These are phyloP conservation scores for Caprella mutica DNA, from an alignment of 2,888 invertebrate genomes.

Conservation along the genomic window DNA sequence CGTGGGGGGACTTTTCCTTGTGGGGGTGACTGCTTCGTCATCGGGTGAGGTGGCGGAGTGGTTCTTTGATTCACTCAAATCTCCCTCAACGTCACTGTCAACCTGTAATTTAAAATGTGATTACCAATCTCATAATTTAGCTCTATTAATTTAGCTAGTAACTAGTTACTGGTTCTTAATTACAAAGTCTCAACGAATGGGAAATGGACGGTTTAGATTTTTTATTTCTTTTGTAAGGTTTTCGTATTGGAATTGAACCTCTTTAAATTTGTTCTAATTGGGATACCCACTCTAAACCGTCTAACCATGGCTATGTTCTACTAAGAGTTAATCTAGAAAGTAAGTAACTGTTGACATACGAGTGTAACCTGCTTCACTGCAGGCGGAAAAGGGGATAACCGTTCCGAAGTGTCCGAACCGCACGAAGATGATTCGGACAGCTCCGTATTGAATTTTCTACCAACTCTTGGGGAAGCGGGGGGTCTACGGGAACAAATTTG, in stretches of 20 bases:
- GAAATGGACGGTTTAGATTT: not conserved
- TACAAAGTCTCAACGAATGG: not conserved
- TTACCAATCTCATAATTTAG: no score
- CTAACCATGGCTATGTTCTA: not conserved
- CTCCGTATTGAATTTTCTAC: constrained; percentile 53
- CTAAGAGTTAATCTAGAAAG: not conserved
- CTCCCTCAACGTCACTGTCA: constrained; percentile 53
- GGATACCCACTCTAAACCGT: no score
- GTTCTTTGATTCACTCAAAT: constrained; percentile 48
- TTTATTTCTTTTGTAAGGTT: not conserved
- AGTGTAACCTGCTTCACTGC: constrained; percentile 36
- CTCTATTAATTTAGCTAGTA: no score
- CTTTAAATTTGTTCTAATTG: no score
- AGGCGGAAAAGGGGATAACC: constrained; percentile 41
- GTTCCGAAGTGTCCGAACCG: constrained; percentile 56
- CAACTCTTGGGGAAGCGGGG: constrained; percentile 53
- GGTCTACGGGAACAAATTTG: constrained; percentile 53
- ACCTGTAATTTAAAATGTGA: no score
- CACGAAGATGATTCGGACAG: constrained; percentile 58
- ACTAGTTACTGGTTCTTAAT: not conserved
- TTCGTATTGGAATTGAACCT: no score
- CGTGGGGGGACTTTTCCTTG: not conserved
- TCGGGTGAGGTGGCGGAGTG: constrained; percentile 8
- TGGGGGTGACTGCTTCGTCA: constrained; percentile 4
- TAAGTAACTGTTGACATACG: not conserved